Conservation (phyloP, 1,140 invertebrate species). For the Vanessa tameamea region DNA sequence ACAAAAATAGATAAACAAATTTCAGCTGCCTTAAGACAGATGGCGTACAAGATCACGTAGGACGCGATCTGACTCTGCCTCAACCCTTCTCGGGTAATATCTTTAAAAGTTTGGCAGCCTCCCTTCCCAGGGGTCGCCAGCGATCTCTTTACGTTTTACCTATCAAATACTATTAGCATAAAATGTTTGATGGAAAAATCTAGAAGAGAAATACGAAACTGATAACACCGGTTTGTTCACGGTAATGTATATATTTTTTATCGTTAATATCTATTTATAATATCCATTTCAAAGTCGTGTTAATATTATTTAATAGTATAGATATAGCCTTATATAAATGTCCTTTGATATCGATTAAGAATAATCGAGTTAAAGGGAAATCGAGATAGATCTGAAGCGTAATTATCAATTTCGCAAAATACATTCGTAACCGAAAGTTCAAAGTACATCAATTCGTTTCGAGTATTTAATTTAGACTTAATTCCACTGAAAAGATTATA, state of each 20-base stretch:
- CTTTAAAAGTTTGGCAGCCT: conserved; percentile 74
- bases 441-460: conserved; percentile 45
- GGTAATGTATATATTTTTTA: not conserved
- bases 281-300: not conserved
- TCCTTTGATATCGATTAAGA: not conserved
- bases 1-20: conserved; percentile 62
- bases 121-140: conserved; percentile 51
- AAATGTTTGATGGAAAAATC: conserved; percentile 34
- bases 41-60: conserved; percentile 71
- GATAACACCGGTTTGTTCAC: not conserved
- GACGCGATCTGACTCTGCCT: conserved; percentile 53
- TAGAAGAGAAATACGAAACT: conserved; percentile 17
- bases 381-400: not conserved
- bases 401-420: conserved; percentile 25
- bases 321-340: no score
- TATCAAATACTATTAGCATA: conserved; percentile 69
- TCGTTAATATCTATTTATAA: not conserved
- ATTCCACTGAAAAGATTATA: conserved; percentile 77
- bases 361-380: conserved; percentile 1
- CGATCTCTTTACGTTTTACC: conserved; percentile 69
- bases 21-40: conserved; percentile 70
- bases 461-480: conserved; percentile 71
- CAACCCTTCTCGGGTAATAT: conserved; percentile 78
- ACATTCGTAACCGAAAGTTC: conserved; percentile 37
- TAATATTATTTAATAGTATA: no score